Evolutionary conservation across 2,888 invertebrate genomes (phyloP).

Genomic region (Operophtera brumata): DNA sequence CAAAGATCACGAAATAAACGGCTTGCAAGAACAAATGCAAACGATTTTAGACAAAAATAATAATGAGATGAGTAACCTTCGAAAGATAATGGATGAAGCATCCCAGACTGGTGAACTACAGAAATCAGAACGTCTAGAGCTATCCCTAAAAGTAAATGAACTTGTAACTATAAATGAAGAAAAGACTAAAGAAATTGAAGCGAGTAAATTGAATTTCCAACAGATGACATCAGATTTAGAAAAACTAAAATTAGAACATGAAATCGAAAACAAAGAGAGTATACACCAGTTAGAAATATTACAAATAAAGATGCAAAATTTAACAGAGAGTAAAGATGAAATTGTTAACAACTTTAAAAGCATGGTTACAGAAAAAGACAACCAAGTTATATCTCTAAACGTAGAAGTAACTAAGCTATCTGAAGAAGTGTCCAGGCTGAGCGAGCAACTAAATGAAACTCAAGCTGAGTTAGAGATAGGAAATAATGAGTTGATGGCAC

Average conservation of each 20-base stretch:
- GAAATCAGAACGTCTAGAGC: slow-evolving; percentile 38
- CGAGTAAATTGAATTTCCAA: slow-evolving; percentile 37
- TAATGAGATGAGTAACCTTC: slow-evolving; percentile 40
- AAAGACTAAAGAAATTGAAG: slow-evolving; percentile 42
- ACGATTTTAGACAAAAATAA: slow-evolving; percentile 37
- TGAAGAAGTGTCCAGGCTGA: slow-evolving; percentile 49
- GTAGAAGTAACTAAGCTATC: slow-evolving; percentile 60
- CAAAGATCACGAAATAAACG: slow-evolving; percentile 41
- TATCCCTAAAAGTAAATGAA: slow-evolving; percentile 38
- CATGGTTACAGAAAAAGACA: slow-evolving; percentile 58
- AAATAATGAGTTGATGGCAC: slow-evolving; percentile 54
- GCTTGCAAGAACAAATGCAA: slow-evolving; percentile 39
- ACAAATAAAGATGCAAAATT: slow-evolving; percentile 67
- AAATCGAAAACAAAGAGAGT: slow-evolving; percentile 65
- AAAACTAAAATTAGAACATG: slow-evolving; percentile 63
- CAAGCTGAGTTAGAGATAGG: slow-evolving; percentile 64
- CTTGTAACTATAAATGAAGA: slow-evolving; percentile 39
- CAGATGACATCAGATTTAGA: slow-evolving; percentile 40
- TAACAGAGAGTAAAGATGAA: slow-evolving; percentile 56
- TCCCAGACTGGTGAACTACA: slow-evolving; percentile 38
- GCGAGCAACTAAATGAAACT: slow-evolving; percentile 60
- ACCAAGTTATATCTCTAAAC: slow-evolving; percentile 58
- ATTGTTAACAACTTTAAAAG: slow-evolving; percentile 54
- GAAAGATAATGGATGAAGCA: slow-evolving; percentile 41
- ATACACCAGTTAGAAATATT: slow-evolving; percentile 57